A percentile compares a stretch with the other conserved stretches of the same genome.
These are phyloP conservation scores for Lomographa bimaculata DNA, from an alignment of 2,888 invertebrate species.

Conservation along the genomic window DNA sequence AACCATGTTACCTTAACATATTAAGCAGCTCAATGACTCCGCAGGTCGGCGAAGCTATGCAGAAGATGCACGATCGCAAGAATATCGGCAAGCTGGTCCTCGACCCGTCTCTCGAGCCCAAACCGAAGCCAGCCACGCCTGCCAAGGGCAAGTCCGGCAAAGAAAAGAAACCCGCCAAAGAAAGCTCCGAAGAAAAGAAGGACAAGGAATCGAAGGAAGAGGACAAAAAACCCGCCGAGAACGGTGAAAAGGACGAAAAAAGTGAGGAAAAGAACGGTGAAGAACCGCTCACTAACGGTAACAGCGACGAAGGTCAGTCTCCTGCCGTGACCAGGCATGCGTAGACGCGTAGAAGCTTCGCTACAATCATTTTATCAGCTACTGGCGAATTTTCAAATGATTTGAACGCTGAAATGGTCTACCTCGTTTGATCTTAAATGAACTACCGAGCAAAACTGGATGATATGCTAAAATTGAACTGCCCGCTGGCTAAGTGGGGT, in stretches of 20 bases:
- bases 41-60: slow-evolving; percentile 94
- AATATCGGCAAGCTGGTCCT: slow-evolving; percentile 94
- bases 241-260: slow-evolving; percentile 75
- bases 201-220: slow-evolving; percentile 83
- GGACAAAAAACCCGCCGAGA: slow-evolving; percentile 73
- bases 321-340: slow-evolving; percentile 61
- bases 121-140: slow-evolving; percentile 91
- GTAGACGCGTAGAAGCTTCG: slow-evolving; percentile 63
- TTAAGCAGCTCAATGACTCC: background rate
- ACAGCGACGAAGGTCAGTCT: slow-evolving; percentile 82
- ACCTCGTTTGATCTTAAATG: too few species aligned
- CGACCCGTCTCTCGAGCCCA: slow-evolving; percentile 91
- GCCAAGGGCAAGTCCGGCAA: slow-evolving; percentile 89
- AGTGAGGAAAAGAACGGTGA: slow-evolving; percentile 76
- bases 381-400: slow-evolving; percentile 12
- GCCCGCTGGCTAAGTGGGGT: too few species aligned
- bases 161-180: slow-evolving; percentile 86
- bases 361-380: slow-evolving; percentile 32
- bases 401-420: slow-evolving; percentile 13
- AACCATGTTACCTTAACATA: too few species aligned
- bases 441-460: too few species aligned
- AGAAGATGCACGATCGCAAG: slow-evolving; percentile 95
- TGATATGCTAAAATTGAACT: too few species aligned
- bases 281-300: slow-evolving; percentile 80
- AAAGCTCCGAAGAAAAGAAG: slow-evolving; percentile 87